Conservation (phyloP, 2,113 vertebrate species). For the Rhea americana region DNA sequence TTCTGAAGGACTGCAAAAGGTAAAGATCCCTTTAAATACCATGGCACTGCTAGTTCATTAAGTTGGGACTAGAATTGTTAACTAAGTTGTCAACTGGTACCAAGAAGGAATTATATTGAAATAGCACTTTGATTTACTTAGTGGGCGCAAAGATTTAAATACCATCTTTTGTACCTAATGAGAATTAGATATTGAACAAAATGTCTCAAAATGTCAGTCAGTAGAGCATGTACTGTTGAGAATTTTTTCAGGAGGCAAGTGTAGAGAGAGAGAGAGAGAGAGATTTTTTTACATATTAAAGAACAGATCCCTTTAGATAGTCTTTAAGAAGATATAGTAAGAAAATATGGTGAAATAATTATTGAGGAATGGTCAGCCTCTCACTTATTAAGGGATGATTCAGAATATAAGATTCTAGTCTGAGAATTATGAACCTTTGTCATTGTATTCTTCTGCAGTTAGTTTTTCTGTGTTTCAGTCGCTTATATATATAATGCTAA, state of each 20-base stretch:
- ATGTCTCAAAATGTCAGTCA: slow-evolving; percentile 43
- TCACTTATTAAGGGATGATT: neutral
- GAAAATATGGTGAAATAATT: neutral
- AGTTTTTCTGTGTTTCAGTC: neutral
- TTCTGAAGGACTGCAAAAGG: slow-evolving; percentile 45
- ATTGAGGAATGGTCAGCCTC: neutral
- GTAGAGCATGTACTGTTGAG: neutral
- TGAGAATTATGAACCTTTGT: neutral
- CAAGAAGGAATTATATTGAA: slow-evolving; percentile 26
- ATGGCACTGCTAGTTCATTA: slow-evolving; percentile 34
- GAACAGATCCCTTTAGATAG: neutral
- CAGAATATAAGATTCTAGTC: neutral
- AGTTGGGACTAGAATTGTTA: slow-evolving; percentile 22
- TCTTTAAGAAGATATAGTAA: neutral
- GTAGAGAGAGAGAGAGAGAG: neutral
- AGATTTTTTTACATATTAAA: neutral
- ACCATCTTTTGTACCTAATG: slow-evolving; percentile 23
- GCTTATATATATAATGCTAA: neutral
- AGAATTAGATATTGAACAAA: slow-evolving; percentile 38
- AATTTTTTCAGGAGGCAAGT: neutral
- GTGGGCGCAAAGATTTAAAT: slow-evolving; percentile 48
- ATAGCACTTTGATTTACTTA: slow-evolving; percentile 17
- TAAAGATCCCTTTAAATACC: slow-evolving; percentile 55
- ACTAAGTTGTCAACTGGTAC: slow-evolving; percentile 23
- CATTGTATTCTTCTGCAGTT: neutral